These are phyloP conservation scores for Heterodera carotae DNA, from an alignment of 1,140 invertebrate genomes.

Conservation along the genomic window DNA sequence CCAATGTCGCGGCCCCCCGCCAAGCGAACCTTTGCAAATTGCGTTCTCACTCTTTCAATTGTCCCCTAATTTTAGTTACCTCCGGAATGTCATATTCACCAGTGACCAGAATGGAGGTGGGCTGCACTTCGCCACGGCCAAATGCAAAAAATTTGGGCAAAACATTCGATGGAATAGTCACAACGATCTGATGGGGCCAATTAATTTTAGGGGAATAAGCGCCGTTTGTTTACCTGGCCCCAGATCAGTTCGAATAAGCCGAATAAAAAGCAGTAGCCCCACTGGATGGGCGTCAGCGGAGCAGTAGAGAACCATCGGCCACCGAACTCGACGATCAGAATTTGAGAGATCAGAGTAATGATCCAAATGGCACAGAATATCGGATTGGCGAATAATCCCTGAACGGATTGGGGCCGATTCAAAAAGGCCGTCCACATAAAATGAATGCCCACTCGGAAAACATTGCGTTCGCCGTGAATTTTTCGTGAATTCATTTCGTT, in stretches of 20 bases:
- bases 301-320: slow-evolving; percentile 89
- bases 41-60: not conserved
- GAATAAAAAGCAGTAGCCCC: slow-evolving; percentile 97
- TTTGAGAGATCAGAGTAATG: slow-evolving; percentile 86
- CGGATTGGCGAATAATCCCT: slow-evolving; percentile 92
- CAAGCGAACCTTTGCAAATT: slow-evolving; percentile 14
- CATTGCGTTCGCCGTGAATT: slow-evolving; percentile 97
- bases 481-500: slow-evolving; percentile 99
- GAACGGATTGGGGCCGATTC: not conserved
- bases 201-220: slow-evolving; percentile 71
- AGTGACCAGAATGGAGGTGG: slow-evolving; percentile 62
- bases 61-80: not conserved
- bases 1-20: slow-evolving; percentile 68
- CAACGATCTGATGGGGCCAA: slow-evolving; percentile 50
- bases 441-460: slow-evolving; percentile 71
- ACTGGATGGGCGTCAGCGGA: slow-evolving; percentile 85
- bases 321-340: slow-evolving; percentile 95
- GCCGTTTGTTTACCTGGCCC: slow-evolving; percentile 88
- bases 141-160: slow-evolving; percentile 64
- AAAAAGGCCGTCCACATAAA: not conserved
- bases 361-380: slow-evolving; percentile 99
- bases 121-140: slow-evolving; percentile 63
- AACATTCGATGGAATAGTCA: slow-evolving; percentile 62
- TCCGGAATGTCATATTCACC: slow-evolving; percentile 64
- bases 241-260: slow-evolving; percentile 91